Conservation (phyloP, 2,888 invertebrate genomes). For the Polydrusus cervinus region DNA sequence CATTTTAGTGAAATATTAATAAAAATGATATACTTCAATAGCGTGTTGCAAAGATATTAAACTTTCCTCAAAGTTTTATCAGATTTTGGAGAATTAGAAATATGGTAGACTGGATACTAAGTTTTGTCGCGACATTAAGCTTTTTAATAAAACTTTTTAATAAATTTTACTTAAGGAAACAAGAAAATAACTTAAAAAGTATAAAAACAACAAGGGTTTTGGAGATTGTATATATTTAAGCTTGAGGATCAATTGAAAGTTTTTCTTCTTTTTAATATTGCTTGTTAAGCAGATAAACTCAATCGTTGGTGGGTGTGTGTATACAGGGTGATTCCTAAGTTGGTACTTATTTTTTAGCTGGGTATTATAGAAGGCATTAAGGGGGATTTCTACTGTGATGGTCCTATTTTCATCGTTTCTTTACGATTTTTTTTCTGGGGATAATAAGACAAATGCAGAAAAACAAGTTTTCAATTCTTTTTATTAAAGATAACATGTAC, state of each 20-base stretch:
- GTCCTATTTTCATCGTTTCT: no score
- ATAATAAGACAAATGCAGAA: no score
- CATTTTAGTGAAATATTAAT: conserved; percentile 46
- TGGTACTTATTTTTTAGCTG: no score
- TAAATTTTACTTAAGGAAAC: conserved; percentile 20
- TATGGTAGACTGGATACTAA: conserved; percentile 10
- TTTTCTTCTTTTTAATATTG: neutral
- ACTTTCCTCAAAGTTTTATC: conserved; percentile 37
- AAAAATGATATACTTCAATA: conserved; percentile 39
- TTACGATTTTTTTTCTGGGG: no score
- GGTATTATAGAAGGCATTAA: no score
- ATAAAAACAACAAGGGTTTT: neutral
- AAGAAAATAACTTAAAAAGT: conserved; percentile 11
- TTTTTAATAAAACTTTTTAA: conserved; percentile 29
- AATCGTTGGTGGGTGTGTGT: neutral
- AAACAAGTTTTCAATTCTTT: no score
- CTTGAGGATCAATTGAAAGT: neutral
- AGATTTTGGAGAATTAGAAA: conserved; percentile 27
- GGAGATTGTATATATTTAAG: neutral
- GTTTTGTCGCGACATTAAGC: conserved; percentile 28
- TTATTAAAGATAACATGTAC: no score
- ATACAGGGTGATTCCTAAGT: no score
- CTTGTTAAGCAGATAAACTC: neutral
- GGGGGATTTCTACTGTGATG: no score
- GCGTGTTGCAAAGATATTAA: conserved; percentile 35